phyloP scores from a whole-genome alignment of 1,140 invertebrate species.

The Drosophila sproati region DNA sequence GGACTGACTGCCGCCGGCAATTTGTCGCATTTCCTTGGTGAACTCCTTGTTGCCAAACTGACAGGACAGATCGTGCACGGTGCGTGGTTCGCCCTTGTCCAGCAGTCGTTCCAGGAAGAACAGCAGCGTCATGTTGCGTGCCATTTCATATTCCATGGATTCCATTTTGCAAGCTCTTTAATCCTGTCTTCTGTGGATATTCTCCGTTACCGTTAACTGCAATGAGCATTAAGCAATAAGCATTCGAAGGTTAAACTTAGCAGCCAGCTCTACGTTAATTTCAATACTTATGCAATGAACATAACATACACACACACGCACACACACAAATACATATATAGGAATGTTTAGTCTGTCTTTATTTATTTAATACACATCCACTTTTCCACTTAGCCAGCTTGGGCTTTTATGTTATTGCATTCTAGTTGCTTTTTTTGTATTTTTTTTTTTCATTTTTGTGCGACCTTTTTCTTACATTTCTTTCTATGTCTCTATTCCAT shows the following conservation, averaged over 20 bases:
- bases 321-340: conserved; percentile 15
- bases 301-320: conserved; percentile 38
- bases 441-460: no score
- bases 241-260: conserved; percentile 12
- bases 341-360: conserved; percentile 44
- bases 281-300: conserved; percentile 62
- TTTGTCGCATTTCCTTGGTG: conserved; percentile 97
- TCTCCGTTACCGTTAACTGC: conserved; percentile 53
- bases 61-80: conserved; percentile 97
- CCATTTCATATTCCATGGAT: conserved; percentile 96
- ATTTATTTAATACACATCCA: conserved; percentile 77
- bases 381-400: conserved; percentile 67
- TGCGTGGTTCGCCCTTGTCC: conserved; percentile 96
- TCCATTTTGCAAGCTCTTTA: conserved; percentile 88
- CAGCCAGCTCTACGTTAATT: conserved; percentile 14
- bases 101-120: conserved; percentile 98
- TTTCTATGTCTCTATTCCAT: conserved; percentile 28
- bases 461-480: conserved; percentile 9
- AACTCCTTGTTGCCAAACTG: conserved; percentile 98
- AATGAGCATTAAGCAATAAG: conserved; percentile 33
- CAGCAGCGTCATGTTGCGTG: conserved; percentile 96
- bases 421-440: conserved; percentile 25
- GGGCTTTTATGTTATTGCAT: conserved; percentile 61
- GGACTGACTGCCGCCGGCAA: conserved; percentile 96
- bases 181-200: conserved; percentile 57